These are phyloP conservation scores for Drosophila erecta DNA, from an alignment of 1,140 invertebrate genomes.

Conservation along the genomic window DNA sequence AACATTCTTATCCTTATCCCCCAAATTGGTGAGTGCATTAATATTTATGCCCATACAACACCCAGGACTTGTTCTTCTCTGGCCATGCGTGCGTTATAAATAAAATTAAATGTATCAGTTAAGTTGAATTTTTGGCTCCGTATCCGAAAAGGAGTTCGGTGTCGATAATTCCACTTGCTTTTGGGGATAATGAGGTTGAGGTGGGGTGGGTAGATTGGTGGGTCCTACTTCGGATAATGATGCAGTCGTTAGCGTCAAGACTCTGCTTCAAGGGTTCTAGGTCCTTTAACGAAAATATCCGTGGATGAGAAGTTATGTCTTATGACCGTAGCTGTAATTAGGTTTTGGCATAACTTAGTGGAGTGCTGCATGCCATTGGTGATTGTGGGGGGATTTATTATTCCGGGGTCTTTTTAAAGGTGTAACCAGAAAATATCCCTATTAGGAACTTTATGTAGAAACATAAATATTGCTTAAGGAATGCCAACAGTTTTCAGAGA, in stretches of 20 bases:
- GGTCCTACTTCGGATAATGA: slow-evolving; percentile 55
- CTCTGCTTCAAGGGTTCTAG: slow-evolving; percentile 15
- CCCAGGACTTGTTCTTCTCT: slow-evolving; percentile 27
- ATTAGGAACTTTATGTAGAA: neutral
- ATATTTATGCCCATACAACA: slow-evolving; percentile 71
- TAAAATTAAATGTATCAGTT: slow-evolving; percentile 82
- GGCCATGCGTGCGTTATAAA: slow-evolving; percentile 78
- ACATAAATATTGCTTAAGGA: neutral
- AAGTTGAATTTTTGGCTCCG: slow-evolving; percentile 51
- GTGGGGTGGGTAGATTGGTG: slow-evolving; percentile 7
- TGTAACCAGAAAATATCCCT: neutral
- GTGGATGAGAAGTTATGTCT: slow-evolving; percentile 48
- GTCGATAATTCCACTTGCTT: slow-evolving; percentile 68
- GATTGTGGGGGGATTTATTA: slow-evolving; percentile 11
- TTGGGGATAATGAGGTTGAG: slow-evolving; percentile 65
- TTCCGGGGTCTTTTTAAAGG: neutral
- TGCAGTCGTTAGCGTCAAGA: slow-evolving; percentile 68
- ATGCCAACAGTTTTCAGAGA: neutral
- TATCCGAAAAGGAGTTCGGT: slow-evolving; percentile 7
- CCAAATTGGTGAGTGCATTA: slow-evolving; percentile 61
- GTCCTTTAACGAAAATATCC: neutral
- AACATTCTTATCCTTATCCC: slow-evolving; percentile 26
- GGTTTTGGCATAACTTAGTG: slow-evolving; percentile 50
- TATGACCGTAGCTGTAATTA: slow-evolving; percentile 44
- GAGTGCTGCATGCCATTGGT: slow-evolving; percentile 16